Evolutionary conservation across 2,888 invertebrate species (phyloP).

Genomic region (Ophraella communa): DNA sequence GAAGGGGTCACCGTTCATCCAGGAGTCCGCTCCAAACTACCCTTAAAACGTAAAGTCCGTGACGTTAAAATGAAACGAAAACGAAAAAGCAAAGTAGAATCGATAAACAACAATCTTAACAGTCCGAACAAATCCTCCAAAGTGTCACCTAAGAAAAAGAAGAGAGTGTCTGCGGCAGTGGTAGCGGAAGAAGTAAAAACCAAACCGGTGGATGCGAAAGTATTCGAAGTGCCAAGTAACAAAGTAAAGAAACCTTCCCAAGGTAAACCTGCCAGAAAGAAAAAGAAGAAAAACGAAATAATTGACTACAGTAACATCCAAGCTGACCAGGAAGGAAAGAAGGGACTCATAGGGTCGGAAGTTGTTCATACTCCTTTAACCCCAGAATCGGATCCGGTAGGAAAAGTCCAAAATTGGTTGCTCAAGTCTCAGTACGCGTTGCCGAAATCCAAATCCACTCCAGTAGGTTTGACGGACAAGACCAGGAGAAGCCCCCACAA

Average conservation of each 20-base stretch:
- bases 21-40: slow-evolving; percentile 84
- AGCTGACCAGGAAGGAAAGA: slow-evolving; percentile 64
- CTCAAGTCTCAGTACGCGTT: slow-evolving; percentile 74
- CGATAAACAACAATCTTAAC: slow-evolving; percentile 52
- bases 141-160: slow-evolving; percentile 58
- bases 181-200: slow-evolving; percentile 65
- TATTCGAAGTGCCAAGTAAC: slow-evolving; percentile 56
- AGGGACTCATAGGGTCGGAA: slow-evolving; percentile 58
- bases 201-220: slow-evolving; percentile 57
- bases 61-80: slow-evolving; percentile 67
- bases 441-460: slow-evolving; percentile 86
- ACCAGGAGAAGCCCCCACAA: slow-evolving; percentile 64
- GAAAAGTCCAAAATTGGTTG: slow-evolving; percentile 87
- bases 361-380: slow-evolving; percentile 60
- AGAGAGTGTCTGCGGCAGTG: slow-evolving; percentile 56
- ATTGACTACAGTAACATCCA: slow-evolving; percentile 80
- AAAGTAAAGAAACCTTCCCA: slow-evolving; percentile 58
- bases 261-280: slow-evolving; percentile 58
- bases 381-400: slow-evolving; percentile 65
- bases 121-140: slow-evolving; percentile 53
- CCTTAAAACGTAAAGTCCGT: slow-evolving; percentile 82
- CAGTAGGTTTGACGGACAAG: slow-evolving; percentile 71
- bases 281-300: slow-evolving; percentile 74
- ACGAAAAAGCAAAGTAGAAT: slow-evolving; percentile 40
- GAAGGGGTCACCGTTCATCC: slow-evolving; percentile 84